Evolutionary conservation across 2,888 invertebrate species (phyloP), one percentile per base, ranked within the genome.

Genomic region (Odontocerum albicorne): DNA sequence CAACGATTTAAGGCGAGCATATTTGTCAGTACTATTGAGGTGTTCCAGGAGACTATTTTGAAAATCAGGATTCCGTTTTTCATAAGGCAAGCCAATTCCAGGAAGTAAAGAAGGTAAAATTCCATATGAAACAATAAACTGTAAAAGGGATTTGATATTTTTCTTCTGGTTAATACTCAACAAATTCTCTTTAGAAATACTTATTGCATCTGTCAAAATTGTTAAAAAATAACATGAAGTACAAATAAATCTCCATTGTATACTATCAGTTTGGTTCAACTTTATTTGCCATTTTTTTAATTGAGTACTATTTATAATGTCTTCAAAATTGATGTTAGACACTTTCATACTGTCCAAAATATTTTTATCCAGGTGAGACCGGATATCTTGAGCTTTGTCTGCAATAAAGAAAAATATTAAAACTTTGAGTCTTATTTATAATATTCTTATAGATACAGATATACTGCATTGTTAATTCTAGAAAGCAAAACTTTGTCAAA

Each of bases 121-220:
- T 39, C 89, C 90, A 55, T 90, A 70, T 31, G 80, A 81, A 17
- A 83, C 72, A 36, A 86, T 66, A 59, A 87, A 73, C 68, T 87
- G 83, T 61, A 87, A 72, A 62, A 81, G 76, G 36, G 76, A 75
- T 64, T 83, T 76, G 3, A 90, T 65, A n/a, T 73, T 69, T 68
- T 82, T 85, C 63, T 84, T 83, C 67, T 88, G 81, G 63, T 80
- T 81, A 1, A 89, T 81, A 68, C 86, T 89, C 38, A 90, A 72
- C 12, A 79, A 66, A 62, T 74, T 67, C 13, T 67, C 67, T 8
- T 71, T 64, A 60, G 74, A 68, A 10, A 63, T 66, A 45, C 64
- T 66, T 20, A 77, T 63, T 59, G 66, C 65, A 15, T 63, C 43
- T 58, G 70, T 64, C 67, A 75, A 63, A 57, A 68, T 63, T 66